Base-by-base conservation (phyloP, 2,797 vertebrate genomes). In the Typhlichthys eigenmanni region DNA sequence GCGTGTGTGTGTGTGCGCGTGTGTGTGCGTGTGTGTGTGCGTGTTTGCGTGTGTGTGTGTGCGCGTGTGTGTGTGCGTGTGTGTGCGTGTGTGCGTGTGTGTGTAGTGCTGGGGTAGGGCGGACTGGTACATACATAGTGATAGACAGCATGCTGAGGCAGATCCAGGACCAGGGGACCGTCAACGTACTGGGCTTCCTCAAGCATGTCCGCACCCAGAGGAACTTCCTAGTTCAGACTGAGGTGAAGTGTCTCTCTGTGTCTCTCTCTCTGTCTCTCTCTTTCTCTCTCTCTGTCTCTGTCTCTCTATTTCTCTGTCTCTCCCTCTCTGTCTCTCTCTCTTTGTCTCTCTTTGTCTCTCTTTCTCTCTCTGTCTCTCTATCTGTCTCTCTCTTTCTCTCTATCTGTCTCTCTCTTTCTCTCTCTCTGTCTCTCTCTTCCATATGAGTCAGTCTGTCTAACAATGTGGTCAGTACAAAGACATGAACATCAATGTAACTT, bases 141-240 rank as follows among this genome's bases (percentile, higher is more conserved):
- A 91, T 98, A 49, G 96, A 98, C 90, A 97, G 95, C 83, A 98
- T 99, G 97, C 68, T 99, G 74, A 95, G 97, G 71, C 97, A 98
- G 89, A 97, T 99, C 86, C 94, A 95, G 34, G 94, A 96, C 4
- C 95, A 97, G 87, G 94, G 95, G 4, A 95, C 92, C 0, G 95
- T 98, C 70, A 95, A 97, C 48, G 76, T 99, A 65, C 95, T 98
- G 57, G 96, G 96, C 47, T 99, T 98, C 86, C 86, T 99, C 32
- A 98, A 98, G 77, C 97, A 99, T 66, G 97, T 99, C 63, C 93
- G 97, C 47, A 96, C 95, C 2, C 97, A 98, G 88, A 95, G 96
- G 82, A 99, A 98, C 93, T 98, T 96, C 82, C 89, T 99, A 89
- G 97, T 99, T 55, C 97, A 99, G 88, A 99, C 96, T 0, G 96